These are phyloP conservation scores for Pseudonaja textilis DNA, from an alignment of 2,113 vertebrate genomes.

Conservation along the genomic window DNA sequence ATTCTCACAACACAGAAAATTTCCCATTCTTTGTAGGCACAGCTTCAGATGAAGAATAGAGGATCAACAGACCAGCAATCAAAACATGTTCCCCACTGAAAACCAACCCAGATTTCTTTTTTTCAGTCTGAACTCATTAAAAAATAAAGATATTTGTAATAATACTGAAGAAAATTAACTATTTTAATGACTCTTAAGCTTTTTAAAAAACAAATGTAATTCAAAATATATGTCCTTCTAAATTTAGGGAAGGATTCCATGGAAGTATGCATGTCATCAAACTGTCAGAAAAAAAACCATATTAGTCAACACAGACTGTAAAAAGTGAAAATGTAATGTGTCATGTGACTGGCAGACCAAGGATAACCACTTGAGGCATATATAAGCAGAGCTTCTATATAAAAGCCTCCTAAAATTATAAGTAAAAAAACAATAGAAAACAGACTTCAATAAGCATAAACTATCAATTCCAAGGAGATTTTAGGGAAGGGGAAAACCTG, in stretches of 20 bases:
- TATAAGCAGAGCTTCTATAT: slow-evolving; percentile 8
- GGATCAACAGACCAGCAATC: slow-evolving; percentile 1
- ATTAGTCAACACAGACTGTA: neutral
- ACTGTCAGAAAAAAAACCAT: neutral
- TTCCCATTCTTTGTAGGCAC: neutral
- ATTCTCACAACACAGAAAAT: neutral
- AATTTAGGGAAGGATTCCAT: neutral
- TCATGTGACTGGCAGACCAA: slow-evolving; percentile 20
- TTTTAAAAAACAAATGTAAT: neutral
- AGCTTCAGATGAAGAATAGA: neutral
- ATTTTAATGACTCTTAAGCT: slow-evolving; percentile 43
- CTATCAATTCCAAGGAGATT: neutral
- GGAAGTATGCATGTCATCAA: neutral
- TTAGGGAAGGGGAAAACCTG: neutral
- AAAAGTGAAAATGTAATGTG: neutral
- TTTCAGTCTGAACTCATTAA: slow-evolving; percentile 30
- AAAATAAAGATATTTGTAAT: slow-evolving; percentile 48
- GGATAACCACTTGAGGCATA: neutral
- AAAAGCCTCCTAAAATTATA: slow-evolving; percentile 37
- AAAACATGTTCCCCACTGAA: slow-evolving; percentile 38
- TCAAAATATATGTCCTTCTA: neutral
- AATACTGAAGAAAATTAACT: slow-evolving; percentile 40
- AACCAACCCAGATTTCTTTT: slow-evolving; percentile 38
- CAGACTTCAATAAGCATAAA: neutral
- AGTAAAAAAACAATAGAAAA: neutral